Percentiles rank a stretch among this genome's conserved stretches.
phyloP scores from a whole-genome alignment of 2,113 vertebrate species.

The Leptodactylus fuscus region DNA sequence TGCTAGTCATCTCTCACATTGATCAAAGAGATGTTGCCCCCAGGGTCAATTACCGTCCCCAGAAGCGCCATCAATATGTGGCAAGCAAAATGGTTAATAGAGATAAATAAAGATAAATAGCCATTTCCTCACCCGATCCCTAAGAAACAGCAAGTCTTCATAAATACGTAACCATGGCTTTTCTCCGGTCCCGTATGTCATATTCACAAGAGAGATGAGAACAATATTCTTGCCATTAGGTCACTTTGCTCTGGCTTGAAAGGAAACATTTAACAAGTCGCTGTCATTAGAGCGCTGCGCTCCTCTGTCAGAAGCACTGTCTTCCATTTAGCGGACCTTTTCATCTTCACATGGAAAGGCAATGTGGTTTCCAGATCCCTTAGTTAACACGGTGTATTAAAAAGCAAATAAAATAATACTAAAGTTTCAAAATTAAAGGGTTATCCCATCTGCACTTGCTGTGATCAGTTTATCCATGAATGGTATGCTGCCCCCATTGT shows the following conservation, averaged over 20 bases:
- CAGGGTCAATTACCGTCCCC: slow-evolving; percentile 35
- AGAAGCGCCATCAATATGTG: slow-evolving; percentile 3
- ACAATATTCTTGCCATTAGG: slow-evolving; percentile 38
- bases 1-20: slow-evolving; percentile 36
- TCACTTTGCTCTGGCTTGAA: slow-evolving; percentile 1
- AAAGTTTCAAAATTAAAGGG: too few species aligned
- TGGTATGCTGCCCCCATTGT: too few species aligned
- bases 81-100: slow-evolving; percentile 18
- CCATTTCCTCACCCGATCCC: slow-evolving; percentile 4
- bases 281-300: slow-evolving; percentile 1
- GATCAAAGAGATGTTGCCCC: slow-evolving; percentile 24
- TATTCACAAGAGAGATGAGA: slow-evolving; percentile 37
- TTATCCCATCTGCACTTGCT: too few species aligned
- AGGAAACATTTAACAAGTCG: slow-evolving; percentile 31
- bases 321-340: neutral
- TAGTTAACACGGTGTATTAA: too few species aligned
- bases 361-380: too few species aligned
- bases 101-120: slow-evolving; percentile 51
- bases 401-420: too few species aligned
- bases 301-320: neutral
- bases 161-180: slow-evolving; percentile 17
- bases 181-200: slow-evolving; percentile 16
- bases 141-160: slow-evolving; percentile 7
- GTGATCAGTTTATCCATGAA: too few species aligned
- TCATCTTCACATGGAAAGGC: neutral